These are phyloP conservation scores for Notechis scutatus DNA, from an alignment of 2,113 vertebrate genomes.

Conservation along the genomic window DNA sequence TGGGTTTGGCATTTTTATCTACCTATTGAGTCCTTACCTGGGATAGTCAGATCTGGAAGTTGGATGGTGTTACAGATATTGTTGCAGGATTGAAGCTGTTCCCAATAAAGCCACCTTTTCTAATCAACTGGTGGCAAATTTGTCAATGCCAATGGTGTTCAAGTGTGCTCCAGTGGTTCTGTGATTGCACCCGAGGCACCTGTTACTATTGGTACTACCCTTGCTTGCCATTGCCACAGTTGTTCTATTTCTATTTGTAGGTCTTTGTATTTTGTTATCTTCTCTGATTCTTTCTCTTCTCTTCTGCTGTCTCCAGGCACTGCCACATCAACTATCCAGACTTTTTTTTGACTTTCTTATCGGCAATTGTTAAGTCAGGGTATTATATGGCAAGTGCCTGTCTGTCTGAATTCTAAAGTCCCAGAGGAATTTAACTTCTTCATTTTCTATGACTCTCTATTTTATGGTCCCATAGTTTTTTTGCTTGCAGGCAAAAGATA, in stretches of 20 bases:
- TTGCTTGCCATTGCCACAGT: too few relatives aligned
- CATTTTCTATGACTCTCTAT: too few relatives aligned
- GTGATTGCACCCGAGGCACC: too few relatives aligned
- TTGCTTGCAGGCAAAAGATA: too few relatives aligned
- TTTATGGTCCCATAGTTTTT: too few relatives aligned
- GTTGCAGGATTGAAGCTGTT: not conserved
- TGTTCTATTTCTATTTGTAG: too few relatives aligned
- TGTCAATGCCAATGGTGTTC: not conserved
- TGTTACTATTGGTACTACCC: too few relatives aligned
- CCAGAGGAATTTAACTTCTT: too few relatives aligned
- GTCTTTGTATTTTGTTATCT: not conserved
- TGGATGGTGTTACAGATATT: not conserved
- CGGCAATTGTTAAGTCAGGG: not conserved
- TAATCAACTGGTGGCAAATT: not conserved
- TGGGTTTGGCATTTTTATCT: not conserved
- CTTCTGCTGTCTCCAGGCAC: not conserved
- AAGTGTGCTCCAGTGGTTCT: not conserved
- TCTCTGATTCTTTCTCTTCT: not conserved
- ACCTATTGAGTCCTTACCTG: not conserved
- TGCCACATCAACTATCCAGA: not conserved
- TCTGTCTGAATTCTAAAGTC: too few relatives aligned
- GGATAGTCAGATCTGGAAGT: not conserved
- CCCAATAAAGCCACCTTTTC: not conserved
- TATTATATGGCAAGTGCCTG: too few relatives aligned
- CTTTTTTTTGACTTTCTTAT: not conserved